Evolutionary conservation across 2,113 vertebrate genomes (phyloP), one percentile per base, ranked within the genome.

Genomic region (Micronycteris hirsuta): DNA sequence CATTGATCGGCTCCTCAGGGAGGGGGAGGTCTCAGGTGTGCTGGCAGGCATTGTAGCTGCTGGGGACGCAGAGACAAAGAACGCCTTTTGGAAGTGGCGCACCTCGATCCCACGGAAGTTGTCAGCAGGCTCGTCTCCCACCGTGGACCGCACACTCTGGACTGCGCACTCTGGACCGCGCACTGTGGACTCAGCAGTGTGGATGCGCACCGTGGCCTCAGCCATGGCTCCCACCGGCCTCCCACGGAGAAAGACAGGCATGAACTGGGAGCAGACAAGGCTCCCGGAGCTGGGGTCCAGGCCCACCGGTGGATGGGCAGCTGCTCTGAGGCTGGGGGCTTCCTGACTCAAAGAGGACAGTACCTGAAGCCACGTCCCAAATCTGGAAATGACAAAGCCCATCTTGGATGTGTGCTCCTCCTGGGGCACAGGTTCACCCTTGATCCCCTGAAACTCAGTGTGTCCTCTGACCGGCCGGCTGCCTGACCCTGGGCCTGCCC

Each of bases 21-120:
- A 99, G 99, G 0, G 98, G 0, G 99, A 95, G 99, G 95, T 99
- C 99, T 1, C 99, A 99, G 98, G 99, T 99, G 98, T 99, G 99
- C 96, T 99, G 99, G 28, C 99, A 99, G 1, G 99, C 99, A 93
- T 99, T 99, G 98, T 99, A 99, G 98, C 99, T 99, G 99, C 99
- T 99, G 96, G 99, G 99, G 97, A 99, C 99, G 98, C 99, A 99
- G 98, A 99, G 31, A 31, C 58, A 61, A 28, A 61, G 58, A 61
- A 12, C 11, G 7, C 22, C 22, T 61, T 99, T 3, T 99, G 99
- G 98, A 99, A 99, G 96, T 99, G 99, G 97, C 99, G 99, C 97
- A 99, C 99, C 98, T 99, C 99, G 0, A 99, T 99, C 99, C 99
- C 99, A 61, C 99, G 99, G 98, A 99, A 99, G 98, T 99, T 99